Percentiles rank a stretch among this genome's conserved stretches.
phyloP scores from a whole-genome alignment of 2,888 invertebrate species.

The Syritta pipiens region DNA sequence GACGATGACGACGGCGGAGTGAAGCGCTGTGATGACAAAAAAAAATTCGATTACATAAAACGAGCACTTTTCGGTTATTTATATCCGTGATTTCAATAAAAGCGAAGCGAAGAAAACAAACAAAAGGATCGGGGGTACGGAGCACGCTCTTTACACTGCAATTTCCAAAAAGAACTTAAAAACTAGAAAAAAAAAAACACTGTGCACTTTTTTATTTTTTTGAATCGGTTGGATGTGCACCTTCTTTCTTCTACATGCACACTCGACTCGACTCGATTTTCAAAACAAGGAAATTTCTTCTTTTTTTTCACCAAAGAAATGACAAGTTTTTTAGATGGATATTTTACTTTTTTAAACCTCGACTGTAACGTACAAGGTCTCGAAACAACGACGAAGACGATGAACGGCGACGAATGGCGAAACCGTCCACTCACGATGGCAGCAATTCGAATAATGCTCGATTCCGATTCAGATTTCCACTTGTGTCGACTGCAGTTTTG shows the following conservation, averaged over 20 bases:
- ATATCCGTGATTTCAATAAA: constrained; percentile 43
- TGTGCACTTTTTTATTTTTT: too few species aligned
- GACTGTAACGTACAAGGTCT: constrained; percentile 47
- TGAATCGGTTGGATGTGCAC: too few species aligned
- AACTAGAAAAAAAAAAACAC: too few species aligned
- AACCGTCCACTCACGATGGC: constrained; percentile 36
- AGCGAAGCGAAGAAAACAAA: constrained; percentile 8
- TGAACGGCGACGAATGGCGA: constrained; percentile 10
- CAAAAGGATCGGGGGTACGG: neutral
- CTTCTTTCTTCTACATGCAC: too few species aligned
- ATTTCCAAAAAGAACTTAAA: too few species aligned
- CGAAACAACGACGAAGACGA: constrained; percentile 41
- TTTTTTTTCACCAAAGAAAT: constrained; percentile 39
- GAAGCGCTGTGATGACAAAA: constrained; percentile 7
- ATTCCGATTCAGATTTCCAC: constrained; percentile 14
- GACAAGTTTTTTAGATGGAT: constrained; percentile 47
- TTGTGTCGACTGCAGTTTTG: constrained; percentile 49
- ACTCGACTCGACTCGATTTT: too few species aligned
- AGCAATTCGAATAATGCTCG: constrained; percentile 62
- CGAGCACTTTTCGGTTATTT: constrained; percentile 63
- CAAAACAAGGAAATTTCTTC: constrained; percentile 60
- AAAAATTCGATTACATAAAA: constrained; percentile 58
- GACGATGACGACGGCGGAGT: constrained; percentile 21
- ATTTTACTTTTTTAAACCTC: constrained; percentile 39
- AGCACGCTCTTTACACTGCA: too few species aligned